Conservation (phyloP, 2,797 vertebrate genomes). For the Choloepus didactylus region DNA sequence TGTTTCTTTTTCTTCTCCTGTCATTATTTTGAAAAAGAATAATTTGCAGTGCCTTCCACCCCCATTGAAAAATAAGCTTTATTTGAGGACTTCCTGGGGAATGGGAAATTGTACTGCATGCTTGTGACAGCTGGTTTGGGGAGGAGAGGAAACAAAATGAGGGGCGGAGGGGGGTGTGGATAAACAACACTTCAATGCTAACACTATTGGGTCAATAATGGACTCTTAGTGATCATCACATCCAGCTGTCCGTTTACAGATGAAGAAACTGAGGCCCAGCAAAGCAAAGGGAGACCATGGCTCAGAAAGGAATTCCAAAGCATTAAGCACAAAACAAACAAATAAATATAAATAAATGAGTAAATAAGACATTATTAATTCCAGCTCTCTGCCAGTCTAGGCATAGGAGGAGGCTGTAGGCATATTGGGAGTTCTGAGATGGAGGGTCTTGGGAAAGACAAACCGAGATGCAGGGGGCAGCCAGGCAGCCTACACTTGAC, state of each 20-base stretch:
- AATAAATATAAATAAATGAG: neutral
- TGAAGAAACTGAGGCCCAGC: neutral
- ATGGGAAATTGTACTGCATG: slow-evolving; percentile 38
- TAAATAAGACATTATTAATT: neutral
- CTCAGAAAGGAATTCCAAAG: neutral
- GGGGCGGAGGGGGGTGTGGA: neutral
- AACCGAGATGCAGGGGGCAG: neutral
- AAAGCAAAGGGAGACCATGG: neutral
- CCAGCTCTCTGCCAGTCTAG: neutral
- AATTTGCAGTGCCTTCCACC: slow-evolving; percentile 15
- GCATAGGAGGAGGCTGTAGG: neutral
- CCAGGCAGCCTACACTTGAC: neutral
- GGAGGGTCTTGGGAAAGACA: neutral
- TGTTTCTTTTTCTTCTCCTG: slow-evolving; percentile 65
- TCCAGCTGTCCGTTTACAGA: neutral
- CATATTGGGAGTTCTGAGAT: neutral
- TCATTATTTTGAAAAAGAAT: slow-evolving; percentile 61
- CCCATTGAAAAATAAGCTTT: slow-evolving; percentile 59
- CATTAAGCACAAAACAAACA: neutral
- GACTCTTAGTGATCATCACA: neutral
- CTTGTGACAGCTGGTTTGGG: slow-evolving; percentile 55
- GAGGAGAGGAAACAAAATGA: slow-evolving; percentile 44
- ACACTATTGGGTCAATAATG: neutral
- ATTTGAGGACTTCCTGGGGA: slow-evolving; percentile 72
- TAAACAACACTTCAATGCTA: neutral